phyloP scores from a whole-genome alignment of 2,113 vertebrate genomes.

The Coracopsis vasa region DNA sequence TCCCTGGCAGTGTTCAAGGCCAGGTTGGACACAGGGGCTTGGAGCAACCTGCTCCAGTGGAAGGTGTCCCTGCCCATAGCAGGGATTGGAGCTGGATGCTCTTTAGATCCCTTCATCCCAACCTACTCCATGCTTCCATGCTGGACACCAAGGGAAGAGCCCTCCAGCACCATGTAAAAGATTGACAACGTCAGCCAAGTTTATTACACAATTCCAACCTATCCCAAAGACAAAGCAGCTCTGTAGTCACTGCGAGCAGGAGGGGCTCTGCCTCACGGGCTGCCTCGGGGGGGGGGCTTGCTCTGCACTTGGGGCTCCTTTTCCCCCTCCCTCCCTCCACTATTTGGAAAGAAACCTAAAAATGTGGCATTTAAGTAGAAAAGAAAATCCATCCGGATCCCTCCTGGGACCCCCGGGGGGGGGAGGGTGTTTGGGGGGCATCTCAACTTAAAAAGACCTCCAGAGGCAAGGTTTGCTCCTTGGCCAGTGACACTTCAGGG shows the following conservation, averaged over 20 bases:
- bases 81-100: too few species aligned
- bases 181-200: slow-evolving; percentile 81
- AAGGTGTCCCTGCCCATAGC: too few species aligned
- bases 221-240: slow-evolving; percentile 76
- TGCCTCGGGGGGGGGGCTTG: slow-evolving; percentile 5
- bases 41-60: too few species aligned
- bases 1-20: too few species aligned
- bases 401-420: neutral
- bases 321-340: neutral
- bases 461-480: slow-evolving; percentile 4
- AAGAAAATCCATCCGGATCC: slow-evolving; percentile 70
- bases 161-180: slow-evolving; percentile 74
- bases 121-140: neutral
- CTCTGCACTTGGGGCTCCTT: neutral
- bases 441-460: slow-evolving; percentile 62
- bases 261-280: slow-evolving; percentile 60
- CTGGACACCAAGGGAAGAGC: neutral
- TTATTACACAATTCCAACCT: slow-evolving; percentile 86
- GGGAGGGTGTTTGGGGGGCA: neutral
- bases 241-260: slow-evolving; percentile 76
- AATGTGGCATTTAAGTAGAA: slow-evolving; percentile 75
- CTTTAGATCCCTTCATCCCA: neutral
- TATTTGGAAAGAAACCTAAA: slow-evolving; percentile 79
- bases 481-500: neutral
- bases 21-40: too few species aligned